Percentiles rank a stretch among this genome's conserved stretches.
Evolutionary conservation across 2,113 vertebrate genomes (phyloP).

Genomic region (Equus przewalskii): DNA sequence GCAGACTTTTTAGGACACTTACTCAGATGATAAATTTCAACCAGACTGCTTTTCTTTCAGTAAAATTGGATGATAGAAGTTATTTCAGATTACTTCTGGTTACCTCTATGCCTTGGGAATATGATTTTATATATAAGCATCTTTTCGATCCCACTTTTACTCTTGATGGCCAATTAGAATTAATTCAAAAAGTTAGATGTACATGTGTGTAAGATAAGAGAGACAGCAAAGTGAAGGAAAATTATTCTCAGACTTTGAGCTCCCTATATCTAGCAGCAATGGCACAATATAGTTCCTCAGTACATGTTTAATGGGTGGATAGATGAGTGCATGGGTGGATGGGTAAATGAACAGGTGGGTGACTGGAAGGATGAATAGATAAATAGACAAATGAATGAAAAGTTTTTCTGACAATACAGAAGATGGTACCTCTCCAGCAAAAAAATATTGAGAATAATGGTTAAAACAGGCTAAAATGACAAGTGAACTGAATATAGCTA

Average conservation of each 20-base stretch:
- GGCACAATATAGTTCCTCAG: background rate
- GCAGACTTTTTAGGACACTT: background rate
- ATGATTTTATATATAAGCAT: background rate
- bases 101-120: background rate
- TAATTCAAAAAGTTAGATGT: background rate
- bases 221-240: background rate
- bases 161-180: background rate
- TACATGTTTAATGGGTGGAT: background rate
- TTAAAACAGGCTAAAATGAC: background rate
- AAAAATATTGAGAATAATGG: background rate
- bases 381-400: background rate
- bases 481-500: background rate
- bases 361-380: background rate
- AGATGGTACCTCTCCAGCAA: background rate
- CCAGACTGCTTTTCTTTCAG: background rate
- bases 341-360: background rate
- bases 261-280: background rate
- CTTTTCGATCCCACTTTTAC: background rate
- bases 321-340: background rate
- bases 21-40: background rate
- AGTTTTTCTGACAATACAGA: background rate
- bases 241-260: background rate
- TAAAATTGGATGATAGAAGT: slow-evolving; percentile 10
- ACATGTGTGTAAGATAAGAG: background rate
- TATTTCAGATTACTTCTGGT: slow-evolving; percentile 18